These are phyloP conservation scores for Ptilonorhynchus violaceus DNA, from an alignment of 2,113 vertebrate species.

Conservation along the genomic window DNA sequence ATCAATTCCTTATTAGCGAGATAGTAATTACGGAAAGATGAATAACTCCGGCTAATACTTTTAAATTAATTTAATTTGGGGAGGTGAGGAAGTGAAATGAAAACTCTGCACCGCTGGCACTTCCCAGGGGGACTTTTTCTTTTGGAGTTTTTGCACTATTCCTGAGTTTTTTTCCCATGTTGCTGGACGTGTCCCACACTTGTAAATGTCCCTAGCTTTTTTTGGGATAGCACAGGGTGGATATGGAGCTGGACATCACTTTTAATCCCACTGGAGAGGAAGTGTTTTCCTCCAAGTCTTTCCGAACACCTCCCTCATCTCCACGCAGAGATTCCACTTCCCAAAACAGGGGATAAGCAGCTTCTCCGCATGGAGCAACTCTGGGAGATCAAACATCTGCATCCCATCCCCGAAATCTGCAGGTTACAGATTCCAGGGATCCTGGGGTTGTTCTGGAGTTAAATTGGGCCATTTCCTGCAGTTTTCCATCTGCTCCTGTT, in stretches of 20 bases:
- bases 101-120: background rate
- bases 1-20: slow-evolving; percentile 38
- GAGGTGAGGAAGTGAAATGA: background rate
- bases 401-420: background rate
- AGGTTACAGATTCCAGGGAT: background rate
- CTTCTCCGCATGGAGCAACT: background rate
- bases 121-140: background rate
- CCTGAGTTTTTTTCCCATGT: background rate
- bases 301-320: background rate
- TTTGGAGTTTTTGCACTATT: background rate
- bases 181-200: background rate
- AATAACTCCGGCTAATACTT: slow-evolving; percentile 8
- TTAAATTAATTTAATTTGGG: slow-evolving; percentile 29
- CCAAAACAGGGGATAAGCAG: background rate
- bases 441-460: background rate
- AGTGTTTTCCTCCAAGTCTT: background rate
- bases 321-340: background rate
- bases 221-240: background rate
- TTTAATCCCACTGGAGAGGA: background rate
- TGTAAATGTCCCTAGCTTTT: background rate
- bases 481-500: background rate
- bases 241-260: background rate
- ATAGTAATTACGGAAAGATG: slow-evolving; percentile 22
- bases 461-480: background rate
- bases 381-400: background rate